phyloP scores from a whole-genome alignment of 2,888 invertebrate genomes.

The Hybos culiciformis region DNA sequence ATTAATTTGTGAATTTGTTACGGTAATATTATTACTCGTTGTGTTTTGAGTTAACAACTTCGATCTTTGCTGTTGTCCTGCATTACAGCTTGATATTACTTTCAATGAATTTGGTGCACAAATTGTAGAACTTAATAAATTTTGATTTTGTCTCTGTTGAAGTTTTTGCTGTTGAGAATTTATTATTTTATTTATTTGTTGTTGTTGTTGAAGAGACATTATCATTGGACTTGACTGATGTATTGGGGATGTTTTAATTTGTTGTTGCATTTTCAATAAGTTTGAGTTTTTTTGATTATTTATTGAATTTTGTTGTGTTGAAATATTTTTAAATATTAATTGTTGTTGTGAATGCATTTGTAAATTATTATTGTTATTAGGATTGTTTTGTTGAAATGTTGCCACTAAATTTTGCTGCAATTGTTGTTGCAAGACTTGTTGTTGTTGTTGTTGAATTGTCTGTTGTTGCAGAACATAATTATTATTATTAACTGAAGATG shows the following conservation, averaged over 20 bases:
- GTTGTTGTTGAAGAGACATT: constrained; percentile 37
- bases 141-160: too few species aligned
- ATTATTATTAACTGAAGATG: constrained; percentile 15
- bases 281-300: constrained; percentile 5
- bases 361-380: too few species aligned
- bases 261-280: constrained; percentile 17
- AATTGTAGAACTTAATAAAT: too few species aligned
- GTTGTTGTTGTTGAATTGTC: constrained; percentile 13
- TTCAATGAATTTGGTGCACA: too few species aligned
- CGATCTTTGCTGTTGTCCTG: constrained; percentile 19
- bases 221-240: constrained; percentile 4
- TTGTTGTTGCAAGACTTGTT: constrained; percentile 15
- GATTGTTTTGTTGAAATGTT: constrained; percentile 16
- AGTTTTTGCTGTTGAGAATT: too few species aligned
- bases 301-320: constrained; percentile 19
- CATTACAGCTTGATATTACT: too few species aligned
- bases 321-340: constrained; percentile 16
- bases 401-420: constrained; percentile 9
- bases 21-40: constrained; percentile 25
- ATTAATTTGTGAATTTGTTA: background rate
- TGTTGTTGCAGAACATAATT: constrained; percentile 16
- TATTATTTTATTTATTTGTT: constrained; percentile 34
- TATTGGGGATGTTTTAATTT: constrained; percentile 8
- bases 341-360: constrained; percentile 20
- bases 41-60: constrained; percentile 29